These are phyloP conservation scores for Popillia japonica DNA, from an alignment of 1,140 invertebrate species.

Conservation along the genomic window DNA sequence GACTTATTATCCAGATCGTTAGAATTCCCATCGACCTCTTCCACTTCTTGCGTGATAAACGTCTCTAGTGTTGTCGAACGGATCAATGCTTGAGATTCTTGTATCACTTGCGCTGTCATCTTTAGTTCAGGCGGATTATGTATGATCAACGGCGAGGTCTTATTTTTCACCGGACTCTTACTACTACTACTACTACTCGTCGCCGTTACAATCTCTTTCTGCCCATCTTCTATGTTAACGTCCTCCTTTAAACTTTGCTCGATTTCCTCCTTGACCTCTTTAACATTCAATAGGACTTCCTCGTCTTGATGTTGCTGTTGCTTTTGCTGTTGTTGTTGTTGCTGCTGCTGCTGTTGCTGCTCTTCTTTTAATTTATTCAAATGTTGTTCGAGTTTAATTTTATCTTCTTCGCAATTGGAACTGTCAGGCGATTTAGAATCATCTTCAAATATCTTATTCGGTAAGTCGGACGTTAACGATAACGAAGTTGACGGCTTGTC, in stretches of 20 bases:
- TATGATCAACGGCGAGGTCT: constrained; percentile 52
- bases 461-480: constrained; percentile 66
- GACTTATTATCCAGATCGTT: constrained; percentile 66
- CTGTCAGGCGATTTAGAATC: constrained; percentile 67
- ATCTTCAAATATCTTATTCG: constrained; percentile 71
- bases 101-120: constrained; percentile 54
- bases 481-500: constrained; percentile 65
- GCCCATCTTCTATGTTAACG: constrained; percentile 38
- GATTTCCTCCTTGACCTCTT: background rate
- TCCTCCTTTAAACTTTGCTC: background rate
- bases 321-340: constrained; percentile 32
- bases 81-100: constrained; percentile 41
- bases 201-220: background rate
- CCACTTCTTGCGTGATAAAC: constrained; percentile 48
- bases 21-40: constrained; percentile 53
- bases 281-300: background rate
- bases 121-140: constrained; percentile 56
- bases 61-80: constrained; percentile 36
- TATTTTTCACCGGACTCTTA: constrained; percentile 50
- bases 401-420: constrained; percentile 63
- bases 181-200: constrained; percentile 31
- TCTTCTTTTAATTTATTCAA: constrained; percentile 47
- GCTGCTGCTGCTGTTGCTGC: constrained; percentile 10
- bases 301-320: constrained; percentile 44
- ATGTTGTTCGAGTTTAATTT: constrained; percentile 45